Conservation (phyloP, 2,888 invertebrate species). For the Drosophila nigricruria region DNA sequence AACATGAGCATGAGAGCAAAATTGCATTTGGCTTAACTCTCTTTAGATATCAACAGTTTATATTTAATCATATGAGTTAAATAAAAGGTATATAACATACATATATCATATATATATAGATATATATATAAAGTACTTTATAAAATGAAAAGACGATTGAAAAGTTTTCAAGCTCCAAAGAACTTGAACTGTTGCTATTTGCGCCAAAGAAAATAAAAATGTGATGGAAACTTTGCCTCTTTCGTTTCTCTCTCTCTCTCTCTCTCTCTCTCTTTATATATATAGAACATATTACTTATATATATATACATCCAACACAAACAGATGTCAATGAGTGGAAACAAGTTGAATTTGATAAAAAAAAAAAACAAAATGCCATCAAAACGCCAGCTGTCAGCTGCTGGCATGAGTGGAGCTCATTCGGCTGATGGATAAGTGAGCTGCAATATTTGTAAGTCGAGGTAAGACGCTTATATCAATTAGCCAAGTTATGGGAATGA, state of each 20-base stretch:
- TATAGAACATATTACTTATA: background rate
- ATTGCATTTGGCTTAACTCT: background rate
- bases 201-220: background rate
- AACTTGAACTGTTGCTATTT: background rate
- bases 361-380: background rate
- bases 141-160: background rate
- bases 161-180: background rate
- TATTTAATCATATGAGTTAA: background rate
- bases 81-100: background rate
- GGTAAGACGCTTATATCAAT: conserved; percentile 1
- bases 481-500: conserved; percentile 4
- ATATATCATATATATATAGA: background rate
- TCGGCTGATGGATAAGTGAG: background rate
- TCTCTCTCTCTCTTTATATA: no score
- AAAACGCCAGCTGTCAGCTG: background rate
- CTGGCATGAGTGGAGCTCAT: background rate
- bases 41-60: background rate
- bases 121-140: background rate
- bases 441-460: background rate
- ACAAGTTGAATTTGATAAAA: no score
- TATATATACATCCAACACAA: background rate
- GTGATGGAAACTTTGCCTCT: background rate
- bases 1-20: background rate
- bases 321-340: background rate
- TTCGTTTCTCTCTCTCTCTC: no score